Conservation (phyloP, 2,888 invertebrate species). For the Andrena hattorfiana region DNA sequence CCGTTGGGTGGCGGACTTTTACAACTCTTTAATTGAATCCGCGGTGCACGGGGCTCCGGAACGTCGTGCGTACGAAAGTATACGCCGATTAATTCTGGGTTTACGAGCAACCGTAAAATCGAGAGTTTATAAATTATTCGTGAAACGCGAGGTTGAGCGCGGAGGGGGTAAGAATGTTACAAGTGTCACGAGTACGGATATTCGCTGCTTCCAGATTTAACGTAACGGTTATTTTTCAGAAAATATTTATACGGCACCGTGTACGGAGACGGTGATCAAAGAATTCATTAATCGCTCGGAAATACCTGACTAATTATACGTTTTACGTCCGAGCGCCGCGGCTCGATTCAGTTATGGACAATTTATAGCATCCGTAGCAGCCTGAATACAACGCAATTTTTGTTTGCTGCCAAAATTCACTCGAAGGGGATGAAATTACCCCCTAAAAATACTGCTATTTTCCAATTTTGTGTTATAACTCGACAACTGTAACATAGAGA, state of each 20-base stretch:
- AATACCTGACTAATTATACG: not conserved
- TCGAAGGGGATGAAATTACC: no score
- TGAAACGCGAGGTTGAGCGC: not conserved
- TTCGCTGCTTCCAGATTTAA: not conserved
- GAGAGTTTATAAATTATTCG: constrained; percentile 41
- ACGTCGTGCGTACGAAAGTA: not conserved
- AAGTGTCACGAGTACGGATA: not conserved
- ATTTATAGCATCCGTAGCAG: no score
- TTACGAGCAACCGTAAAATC: constrained; percentile 41
- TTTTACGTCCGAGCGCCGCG: no score
- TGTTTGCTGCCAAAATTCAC: no score
- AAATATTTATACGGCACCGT: not conserved
- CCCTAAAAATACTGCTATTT: no score
- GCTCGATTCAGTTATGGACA: no score
- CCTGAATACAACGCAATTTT: no score
- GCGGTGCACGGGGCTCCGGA: not conserved
- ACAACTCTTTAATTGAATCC: constrained; percentile 44
- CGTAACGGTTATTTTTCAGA: not conserved
- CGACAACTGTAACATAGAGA: no score
- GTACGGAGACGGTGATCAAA: not conserved
- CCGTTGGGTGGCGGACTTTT: constrained; percentile 15
- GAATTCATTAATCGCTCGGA: not conserved
- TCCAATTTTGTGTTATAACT: no score
- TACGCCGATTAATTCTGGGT: constrained; percentile 30
- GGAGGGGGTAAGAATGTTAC: not conserved